Evolutionary conservation across 2,113 vertebrate genomes (phyloP), one percentile per base, ranked within the genome.

Genomic region (Neogale vison): DNA sequence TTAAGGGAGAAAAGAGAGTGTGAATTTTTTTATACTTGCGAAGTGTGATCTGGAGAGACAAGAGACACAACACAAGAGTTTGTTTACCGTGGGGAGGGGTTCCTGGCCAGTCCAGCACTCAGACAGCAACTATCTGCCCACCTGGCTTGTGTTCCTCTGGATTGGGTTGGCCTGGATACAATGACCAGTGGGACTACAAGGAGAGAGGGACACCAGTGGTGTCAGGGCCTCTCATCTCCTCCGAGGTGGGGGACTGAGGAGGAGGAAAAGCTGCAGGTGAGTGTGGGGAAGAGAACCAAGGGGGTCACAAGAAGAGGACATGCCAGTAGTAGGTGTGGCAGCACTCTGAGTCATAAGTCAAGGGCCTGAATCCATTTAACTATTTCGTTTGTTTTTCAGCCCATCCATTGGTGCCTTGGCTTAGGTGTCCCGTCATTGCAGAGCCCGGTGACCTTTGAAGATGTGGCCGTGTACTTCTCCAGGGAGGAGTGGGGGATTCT

Each of bases 401-500:
- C 29, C 18, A 47, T 59, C 11, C 18, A 0, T 24, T 88, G 76
- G 76, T 34, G 34, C 3, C 7, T 29, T 72, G 72, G 71, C n/a
- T 93, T 76, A 71, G 10, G 67, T n/a, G 39, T 82, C 47, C 31
- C 39, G 10, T 52, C 76, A 14, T 7, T 67, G 59, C 57, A n/a
- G 50, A 77, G 15, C 39, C 67, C 61, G 18, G 67, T 96, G 76
- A 59, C 76, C 39, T 92, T 86, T 2, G 21, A 94, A 71, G 83
- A 92, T 47, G 88, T 94, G 63, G 50, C 85, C 0, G 34, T 96
- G 39, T 57, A 23, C 26, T 93, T 96, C 42, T 96, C 85, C 59
- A 42, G n/a, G 34, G 96, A 95, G 59, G 93, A 94, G 39, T 92
- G 88, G 96, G 67, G 50, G 7, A 57, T 92, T 61, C 93, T 95